Evolutionary conservation across 2,797 vertebrate genomes (phyloP).

Genomic region (Lacerta bilineata): DNA sequence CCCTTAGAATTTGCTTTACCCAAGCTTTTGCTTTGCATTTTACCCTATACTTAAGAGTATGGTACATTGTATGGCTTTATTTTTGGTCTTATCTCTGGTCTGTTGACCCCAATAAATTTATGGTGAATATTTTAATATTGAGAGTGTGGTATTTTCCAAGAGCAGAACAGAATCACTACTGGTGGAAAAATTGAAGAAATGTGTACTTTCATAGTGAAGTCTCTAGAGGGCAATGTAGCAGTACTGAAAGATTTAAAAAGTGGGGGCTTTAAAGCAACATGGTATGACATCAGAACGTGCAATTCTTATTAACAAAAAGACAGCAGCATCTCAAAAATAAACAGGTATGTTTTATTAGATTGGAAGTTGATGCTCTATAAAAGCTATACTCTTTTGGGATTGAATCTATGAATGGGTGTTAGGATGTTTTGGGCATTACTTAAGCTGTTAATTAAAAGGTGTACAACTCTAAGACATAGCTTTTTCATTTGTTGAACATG

Average conservation of each 20-base stretch:
- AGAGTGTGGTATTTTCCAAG: background rate
- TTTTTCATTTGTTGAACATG: background rate
- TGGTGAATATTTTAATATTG: background rate
- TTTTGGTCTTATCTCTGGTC: no score
- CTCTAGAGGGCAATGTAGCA: conserved; percentile 28
- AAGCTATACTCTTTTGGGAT: background rate
- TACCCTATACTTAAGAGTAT: no score
- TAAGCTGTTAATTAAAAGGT: background rate
- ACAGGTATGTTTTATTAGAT: background rate
- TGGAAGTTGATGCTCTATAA: background rate
- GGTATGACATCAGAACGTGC: background rate
- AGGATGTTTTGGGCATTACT: background rate
- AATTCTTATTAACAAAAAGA: background rate
- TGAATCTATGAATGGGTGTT: background rate
- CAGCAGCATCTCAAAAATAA: background rate
- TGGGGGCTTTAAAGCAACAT: background rate
- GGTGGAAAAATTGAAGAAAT: background rate
- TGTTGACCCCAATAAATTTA: no score
- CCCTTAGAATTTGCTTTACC: background rate
- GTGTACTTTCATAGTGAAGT: background rate
- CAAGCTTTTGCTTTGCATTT: background rate
- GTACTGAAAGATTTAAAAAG: background rate
- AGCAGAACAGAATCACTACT: background rate
- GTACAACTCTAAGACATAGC: background rate
- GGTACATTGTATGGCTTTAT: no score